phyloP scores from a whole-genome alignment of 1,140 invertebrate genomes.

The Drosophila chauvacae region DNA sequence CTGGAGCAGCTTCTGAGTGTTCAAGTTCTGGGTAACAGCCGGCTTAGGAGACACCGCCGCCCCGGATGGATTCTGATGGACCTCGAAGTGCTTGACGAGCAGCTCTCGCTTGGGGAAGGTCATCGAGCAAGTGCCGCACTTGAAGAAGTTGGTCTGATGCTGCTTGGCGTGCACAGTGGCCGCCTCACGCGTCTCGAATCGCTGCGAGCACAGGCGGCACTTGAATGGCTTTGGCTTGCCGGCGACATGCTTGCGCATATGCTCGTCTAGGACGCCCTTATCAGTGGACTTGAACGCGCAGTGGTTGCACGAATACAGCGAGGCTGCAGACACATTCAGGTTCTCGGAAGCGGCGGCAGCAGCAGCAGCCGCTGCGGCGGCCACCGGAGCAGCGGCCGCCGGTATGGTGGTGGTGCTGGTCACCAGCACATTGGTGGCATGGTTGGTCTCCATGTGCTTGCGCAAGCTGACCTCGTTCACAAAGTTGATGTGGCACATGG shows the following conservation, averaged over 20 bases:
- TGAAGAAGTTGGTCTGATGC: constrained; percentile 82
- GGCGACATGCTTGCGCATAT: constrained; percentile 76
- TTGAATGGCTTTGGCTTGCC: constrained; percentile 83
- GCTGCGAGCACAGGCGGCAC: constrained; percentile 80
- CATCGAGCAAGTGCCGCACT: constrained; percentile 83
- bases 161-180: constrained; percentile 83
- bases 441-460: constrained; percentile 84
- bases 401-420: constrained; percentile 81
- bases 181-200: constrained; percentile 81
- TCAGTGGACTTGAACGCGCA: constrained; percentile 83
- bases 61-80: constrained; percentile 62
- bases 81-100: constrained; percentile 81
- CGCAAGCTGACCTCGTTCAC: constrained; percentile 78
- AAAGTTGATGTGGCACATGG: constrained; percentile 83
- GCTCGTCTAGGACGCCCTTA: constrained; percentile 76
- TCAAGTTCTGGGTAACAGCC: constrained; percentile 61
- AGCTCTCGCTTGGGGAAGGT: constrained; percentile 81
- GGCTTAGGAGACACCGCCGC: constrained; percentile 26
- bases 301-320: constrained; percentile 79
- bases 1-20: constrained; percentile 82
- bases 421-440: constrained; percentile 80
- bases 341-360: constrained; percentile 58
- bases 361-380: constrained; percentile 58
- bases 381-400: constrained; percentile 62
- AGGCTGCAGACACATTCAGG: constrained; percentile 41